Base-by-base conservation (phyloP, 2,888 invertebrate genomes). In the Bombylius major region DNA sequence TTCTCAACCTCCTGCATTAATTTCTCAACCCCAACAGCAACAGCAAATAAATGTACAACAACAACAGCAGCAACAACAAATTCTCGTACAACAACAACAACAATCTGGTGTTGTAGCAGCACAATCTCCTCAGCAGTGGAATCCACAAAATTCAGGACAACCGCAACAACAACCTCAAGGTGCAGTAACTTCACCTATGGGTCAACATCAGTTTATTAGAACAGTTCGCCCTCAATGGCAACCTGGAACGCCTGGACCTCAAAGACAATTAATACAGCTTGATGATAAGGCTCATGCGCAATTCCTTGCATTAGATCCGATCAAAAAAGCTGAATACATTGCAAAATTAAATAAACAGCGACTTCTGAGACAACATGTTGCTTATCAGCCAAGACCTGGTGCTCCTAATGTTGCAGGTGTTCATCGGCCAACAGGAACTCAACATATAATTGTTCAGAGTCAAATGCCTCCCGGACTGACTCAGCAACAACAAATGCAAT, bases 231-330 rank as follows among this genome's bases (percentile, higher is more conserved):
- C 62, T 36, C 64, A 65, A 54, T 67, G 68, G 68, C 70, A 69
- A 36, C 61, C 60, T 31, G 62, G 59, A 31, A 56, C 58, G 4
- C 63, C 60, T 14, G 66, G 68, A 39, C 77, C 76, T 5, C 78
- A 78, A 61, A 76, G 86, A 1, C 88, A 89, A 66, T 77, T 86
- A 56, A 90, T 90, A 58, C 89, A 89, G 62, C 71, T 90, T 62
- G 89, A 90, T 64, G 87, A 87, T 1, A 87, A 88, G 64, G 88
- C 89, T 1, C 89, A 89, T 67, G 87, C 88, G 12, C 87, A 89
- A 64, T 74, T 89, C 50, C 88, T 89, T 67, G 88, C 88, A 23
- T 79, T 87, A 81, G 87, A 88, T 65, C 87, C 88, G 0, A 82
- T 86, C 60, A 88, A 89, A 65, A 79, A 87, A 47, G 86, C 87